Conservation (phyloP, 2,113 vertebrate species). For the Lagenorhynchus albirostris region DNA sequence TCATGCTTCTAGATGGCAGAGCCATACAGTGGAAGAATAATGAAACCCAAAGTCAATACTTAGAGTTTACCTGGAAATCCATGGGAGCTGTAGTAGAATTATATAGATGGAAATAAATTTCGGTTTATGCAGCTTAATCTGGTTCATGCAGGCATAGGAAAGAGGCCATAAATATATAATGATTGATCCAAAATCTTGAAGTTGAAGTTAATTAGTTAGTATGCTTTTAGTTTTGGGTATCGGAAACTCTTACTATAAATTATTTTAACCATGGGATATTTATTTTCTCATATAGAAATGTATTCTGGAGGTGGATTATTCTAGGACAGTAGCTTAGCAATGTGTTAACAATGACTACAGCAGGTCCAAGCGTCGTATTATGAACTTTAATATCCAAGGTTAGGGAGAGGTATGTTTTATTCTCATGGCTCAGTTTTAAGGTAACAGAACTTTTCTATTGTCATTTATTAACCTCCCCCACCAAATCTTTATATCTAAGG, state of each 20-base stretch:
- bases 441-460: not conserved
- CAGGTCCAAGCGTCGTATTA: accelerated
- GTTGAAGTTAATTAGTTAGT: not conserved
- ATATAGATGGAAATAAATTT: not conserved
- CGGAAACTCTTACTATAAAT: not conserved
- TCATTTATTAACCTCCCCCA: not conserved
- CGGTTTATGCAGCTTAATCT: not conserved
- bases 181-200: not conserved
- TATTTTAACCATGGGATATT: not conserved
- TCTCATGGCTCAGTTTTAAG: not conserved
- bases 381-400: not conserved
- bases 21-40: not conserved
- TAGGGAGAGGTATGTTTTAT: not conserved
- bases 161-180: not conserved
- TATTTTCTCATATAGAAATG: not conserved
- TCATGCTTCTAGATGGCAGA: not conserved
- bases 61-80: not conserved
- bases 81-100: not conserved
- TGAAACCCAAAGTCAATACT: not conserved
- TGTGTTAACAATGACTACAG: not conserved
- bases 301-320: not conserved
- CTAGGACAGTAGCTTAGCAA: not conserved
- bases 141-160: not conserved
- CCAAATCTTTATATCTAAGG: not conserved
- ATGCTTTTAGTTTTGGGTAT: not conserved